Evolutionary conservation across 2,113 vertebrate genomes (phyloP).

Genomic region (Phalacrocorax carbo): DNA sequence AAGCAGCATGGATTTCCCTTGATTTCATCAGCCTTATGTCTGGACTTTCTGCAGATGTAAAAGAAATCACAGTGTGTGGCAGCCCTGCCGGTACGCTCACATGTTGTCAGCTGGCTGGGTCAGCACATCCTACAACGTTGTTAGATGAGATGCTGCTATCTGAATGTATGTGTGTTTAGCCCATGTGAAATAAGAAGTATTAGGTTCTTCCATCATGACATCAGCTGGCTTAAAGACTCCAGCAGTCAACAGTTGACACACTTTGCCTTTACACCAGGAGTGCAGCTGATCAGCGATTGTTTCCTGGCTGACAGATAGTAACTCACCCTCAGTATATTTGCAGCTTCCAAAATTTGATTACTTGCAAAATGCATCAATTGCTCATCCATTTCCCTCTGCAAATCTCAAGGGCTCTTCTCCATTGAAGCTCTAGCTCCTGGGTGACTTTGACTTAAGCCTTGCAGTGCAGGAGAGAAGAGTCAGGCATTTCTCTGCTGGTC

Average conservation of each 20-base stretch:
- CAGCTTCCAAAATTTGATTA: neutral
- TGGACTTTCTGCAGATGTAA: neutral
- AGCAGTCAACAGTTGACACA: neutral
- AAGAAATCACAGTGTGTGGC: neutral
- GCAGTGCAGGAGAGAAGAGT: neutral
- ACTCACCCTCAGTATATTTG: neutral
- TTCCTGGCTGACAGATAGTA: neutral
- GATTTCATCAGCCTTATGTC: neutral
- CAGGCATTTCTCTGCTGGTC: neutral
- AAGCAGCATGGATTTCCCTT: neutral
- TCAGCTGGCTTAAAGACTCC: neutral
- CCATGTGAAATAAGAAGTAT: neutral
- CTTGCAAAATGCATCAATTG: neutral
- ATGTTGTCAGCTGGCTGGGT: rapidly evolving
- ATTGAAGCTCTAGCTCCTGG: neutral
- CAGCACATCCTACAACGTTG: neutral
- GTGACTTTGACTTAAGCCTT: neutral
- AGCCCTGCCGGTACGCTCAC: neutral
- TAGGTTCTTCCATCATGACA: neutral
- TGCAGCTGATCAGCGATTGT: neutral
- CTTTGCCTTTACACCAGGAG: neutral
- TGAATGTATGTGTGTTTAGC: neutral
- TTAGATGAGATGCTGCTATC: neutral
- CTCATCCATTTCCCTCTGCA: neutral
- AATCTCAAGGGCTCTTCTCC: neutral